Evolutionary conservation across 2,113 vertebrate species (phyloP).

Genomic region (Cacatua alba): DNA sequence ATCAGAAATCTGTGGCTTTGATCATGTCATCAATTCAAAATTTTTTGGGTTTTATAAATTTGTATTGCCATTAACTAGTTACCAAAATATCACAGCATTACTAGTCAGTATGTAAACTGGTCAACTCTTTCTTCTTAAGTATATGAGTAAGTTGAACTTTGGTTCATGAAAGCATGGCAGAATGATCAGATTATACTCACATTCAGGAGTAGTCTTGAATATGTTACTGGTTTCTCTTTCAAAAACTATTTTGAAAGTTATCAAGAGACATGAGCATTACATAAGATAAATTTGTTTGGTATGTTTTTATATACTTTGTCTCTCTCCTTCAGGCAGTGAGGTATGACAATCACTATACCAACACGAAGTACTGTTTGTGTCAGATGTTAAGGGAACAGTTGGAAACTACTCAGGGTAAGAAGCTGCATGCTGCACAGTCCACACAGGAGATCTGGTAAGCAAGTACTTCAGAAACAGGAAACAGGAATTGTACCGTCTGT

Average conservation of each 20-base stretch:
- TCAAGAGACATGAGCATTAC: no score
- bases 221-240: no score
- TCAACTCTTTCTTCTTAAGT: not conserved
- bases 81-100: not conserved
- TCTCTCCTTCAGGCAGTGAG: slow-evolving; percentile 83
- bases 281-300: not conserved
- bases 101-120: not conserved
- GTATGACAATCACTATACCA: slow-evolving; percentile 93
- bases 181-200: no score
- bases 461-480: not conserved
- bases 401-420: slow-evolving; percentile 89
- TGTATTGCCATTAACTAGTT: not conserved
- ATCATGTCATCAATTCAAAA: not conserved
- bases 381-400: slow-evolving; percentile 94
- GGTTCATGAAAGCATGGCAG: no score
- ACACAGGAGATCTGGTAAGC: slow-evolving; percentile 89
- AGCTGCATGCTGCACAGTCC: slow-evolving; percentile 89
- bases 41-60: not conserved
- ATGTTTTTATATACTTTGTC: not conserved
- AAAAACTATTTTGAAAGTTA: no score
- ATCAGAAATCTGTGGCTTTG: not conserved
- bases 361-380: slow-evolving; percentile 97
- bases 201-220: no score
- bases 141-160: no score
- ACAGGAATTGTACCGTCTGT: not conserved